phyloP scores from a whole-genome alignment of 2,113 vertebrate genomes.

The Nipponia nippon region DNA sequence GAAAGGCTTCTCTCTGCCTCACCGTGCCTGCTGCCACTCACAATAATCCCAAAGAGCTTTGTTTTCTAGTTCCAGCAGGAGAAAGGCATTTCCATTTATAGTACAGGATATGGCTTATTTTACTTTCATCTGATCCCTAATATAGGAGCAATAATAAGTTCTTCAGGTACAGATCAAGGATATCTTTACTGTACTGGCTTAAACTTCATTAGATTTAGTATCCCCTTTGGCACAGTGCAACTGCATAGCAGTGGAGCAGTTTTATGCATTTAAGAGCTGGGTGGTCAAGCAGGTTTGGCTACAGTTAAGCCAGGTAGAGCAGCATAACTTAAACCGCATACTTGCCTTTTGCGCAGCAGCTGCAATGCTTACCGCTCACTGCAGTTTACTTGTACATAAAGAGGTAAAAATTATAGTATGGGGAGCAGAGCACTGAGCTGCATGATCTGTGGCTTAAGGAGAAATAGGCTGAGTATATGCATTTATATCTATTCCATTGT shows the following conservation, averaged over 20 bases:
- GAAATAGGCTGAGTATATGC: background rate
- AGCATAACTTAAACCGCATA: background rate
- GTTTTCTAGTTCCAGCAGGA: background rate
- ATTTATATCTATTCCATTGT: background rate
- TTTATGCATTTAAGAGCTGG: background rate
- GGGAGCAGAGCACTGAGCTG: background rate
- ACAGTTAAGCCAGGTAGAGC: background rate
- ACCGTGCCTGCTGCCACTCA: accelerated
- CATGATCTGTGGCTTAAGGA: background rate
- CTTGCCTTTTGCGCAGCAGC: background rate
- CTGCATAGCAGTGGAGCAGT: background rate
- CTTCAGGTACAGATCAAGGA: background rate
- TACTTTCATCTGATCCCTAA: background rate
- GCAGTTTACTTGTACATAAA: background rate
- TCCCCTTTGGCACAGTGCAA: background rate
- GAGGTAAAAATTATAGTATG: background rate
- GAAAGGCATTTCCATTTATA: background rate
- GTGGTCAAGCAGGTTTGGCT: background rate
- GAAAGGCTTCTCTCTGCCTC: background rate
- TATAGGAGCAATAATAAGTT: background rate
- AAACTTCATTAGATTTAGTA: background rate
- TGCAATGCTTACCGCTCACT: background rate
- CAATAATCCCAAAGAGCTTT: background rate
- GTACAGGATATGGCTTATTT: background rate
- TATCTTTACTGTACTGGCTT: background rate